These are phyloP conservation scores for Alviniconcha marisindica DNA, from an alignment of 1,140 invertebrate species.

Conservation along the genomic window DNA sequence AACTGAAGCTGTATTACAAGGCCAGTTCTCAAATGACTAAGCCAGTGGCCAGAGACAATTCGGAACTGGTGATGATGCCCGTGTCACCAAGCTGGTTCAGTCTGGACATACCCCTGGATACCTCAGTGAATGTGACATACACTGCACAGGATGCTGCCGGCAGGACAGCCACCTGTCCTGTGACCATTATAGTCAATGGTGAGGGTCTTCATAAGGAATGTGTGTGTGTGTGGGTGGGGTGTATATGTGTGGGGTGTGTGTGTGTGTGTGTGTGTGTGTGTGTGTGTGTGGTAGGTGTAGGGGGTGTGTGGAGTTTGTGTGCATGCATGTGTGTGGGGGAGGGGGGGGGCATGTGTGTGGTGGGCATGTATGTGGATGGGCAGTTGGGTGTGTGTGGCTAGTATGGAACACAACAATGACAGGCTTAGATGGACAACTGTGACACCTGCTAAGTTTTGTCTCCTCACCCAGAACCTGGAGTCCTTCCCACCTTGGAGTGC, in stretches of 20 bases:
- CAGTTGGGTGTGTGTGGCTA: too few relatives aligned
- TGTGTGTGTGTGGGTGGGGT: neutral
- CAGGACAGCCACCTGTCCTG: constrained; percentile 39
- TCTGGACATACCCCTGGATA: constrained; percentile 18
- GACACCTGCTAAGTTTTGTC: too few relatives aligned
- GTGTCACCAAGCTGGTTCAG: constrained; percentile 32
- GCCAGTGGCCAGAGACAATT: constrained; percentile 50
- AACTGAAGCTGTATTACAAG: constrained; percentile 5
- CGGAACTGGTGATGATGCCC: constrained; percentile 41
- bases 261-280: too few relatives aligned
- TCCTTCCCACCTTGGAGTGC: neutral
- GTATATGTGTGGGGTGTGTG: neutral
- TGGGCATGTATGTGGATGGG: neutral
- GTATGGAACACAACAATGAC: neutral
- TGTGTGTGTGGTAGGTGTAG: too few relatives aligned
- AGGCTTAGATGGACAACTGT: neutral
- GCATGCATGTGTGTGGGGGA: too few relatives aligned
- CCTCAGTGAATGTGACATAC: constrained; percentile 41
- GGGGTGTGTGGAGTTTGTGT: neutral
- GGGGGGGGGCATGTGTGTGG: neutral
- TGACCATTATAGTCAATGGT: constrained; percentile 48
- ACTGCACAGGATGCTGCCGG: constrained; percentile 49
- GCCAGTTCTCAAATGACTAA: neutral
- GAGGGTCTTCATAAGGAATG: neutral
- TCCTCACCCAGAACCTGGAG: neutral